Evolutionary conservation across 2,888 invertebrate genomes (phyloP).

Genomic region (Tetheella fluctuosa): DNA sequence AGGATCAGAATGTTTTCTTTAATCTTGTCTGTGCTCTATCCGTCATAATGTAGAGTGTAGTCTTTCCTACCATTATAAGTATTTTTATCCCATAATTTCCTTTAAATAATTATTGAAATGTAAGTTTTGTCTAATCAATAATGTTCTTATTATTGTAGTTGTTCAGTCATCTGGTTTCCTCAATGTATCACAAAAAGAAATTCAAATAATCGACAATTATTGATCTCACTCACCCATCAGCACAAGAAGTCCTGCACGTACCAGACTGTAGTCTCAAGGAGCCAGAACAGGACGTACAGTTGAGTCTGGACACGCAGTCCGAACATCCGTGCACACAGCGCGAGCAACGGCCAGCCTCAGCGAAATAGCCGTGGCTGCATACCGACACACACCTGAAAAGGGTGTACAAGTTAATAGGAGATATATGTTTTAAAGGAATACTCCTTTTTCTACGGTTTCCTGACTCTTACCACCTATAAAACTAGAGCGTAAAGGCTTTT

Average conservation of each 20-base stretch:
- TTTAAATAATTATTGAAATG: too few species aligned
- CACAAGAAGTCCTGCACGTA: conserved; percentile 91
- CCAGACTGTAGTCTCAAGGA: conserved; percentile 92
- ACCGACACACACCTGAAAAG: conserved; percentile 87
- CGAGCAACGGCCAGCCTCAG: conserved; percentile 89
- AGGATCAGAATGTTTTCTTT: too few species aligned
- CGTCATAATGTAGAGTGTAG: too few species aligned
- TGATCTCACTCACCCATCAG: conserved; percentile 74
- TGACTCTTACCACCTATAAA: too few species aligned
- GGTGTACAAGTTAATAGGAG: neutral
- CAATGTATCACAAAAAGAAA: too few species aligned
- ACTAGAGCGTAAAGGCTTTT: neutral
- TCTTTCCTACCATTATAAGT: neutral
- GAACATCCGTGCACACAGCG: conserved; percentile 92
- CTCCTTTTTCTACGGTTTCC: too few species aligned
- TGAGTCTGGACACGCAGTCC: conserved; percentile 90
- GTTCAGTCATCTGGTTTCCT: too few species aligned
- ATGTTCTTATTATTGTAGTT: too few species aligned
- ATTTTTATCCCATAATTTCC: neutral
- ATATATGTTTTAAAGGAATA: neutral
- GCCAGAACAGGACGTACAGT: conserved; percentile 91
- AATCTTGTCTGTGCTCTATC: too few species aligned
- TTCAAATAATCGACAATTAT: neutral
- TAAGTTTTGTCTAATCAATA: too few species aligned
- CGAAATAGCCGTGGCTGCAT: conserved; percentile 90